Evolutionary conservation across 2,888 invertebrate species (phyloP).

Genomic region (Alentia gelatinosa): DNA sequence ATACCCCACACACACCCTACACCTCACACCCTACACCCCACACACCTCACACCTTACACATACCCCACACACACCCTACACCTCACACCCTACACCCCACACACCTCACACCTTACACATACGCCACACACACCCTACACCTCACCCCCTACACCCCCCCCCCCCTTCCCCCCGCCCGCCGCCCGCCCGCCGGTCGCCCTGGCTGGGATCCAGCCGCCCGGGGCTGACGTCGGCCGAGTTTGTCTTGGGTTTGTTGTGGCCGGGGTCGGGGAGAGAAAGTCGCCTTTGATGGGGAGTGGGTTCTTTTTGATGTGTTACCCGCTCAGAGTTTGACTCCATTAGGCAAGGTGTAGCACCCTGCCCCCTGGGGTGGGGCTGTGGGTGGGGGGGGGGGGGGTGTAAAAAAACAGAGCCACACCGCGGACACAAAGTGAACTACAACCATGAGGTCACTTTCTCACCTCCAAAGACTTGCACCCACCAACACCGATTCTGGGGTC

Average conservation of each 20-base stretch:
- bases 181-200: background rate
- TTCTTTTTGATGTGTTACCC: background rate
- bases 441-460: background rate
- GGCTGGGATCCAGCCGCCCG: background rate
- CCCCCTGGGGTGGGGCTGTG: background rate
- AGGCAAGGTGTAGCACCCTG: background rate
- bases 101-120: background rate
- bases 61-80: too few species aligned
- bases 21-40: too few species aligned
- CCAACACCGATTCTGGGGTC: too few species aligned
- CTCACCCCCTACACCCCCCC: background rate
- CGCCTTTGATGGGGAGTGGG: background rate
- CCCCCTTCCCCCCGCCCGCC: background rate
- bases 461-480: too few species aligned
- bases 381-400: background rate
- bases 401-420: background rate
- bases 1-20: too few species aligned
- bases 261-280: background rate
- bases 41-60: too few species aligned
- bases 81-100: background rate
- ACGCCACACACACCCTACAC: background rate
- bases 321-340: background rate
- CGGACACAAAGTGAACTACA: background rate
- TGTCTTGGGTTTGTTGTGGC: conserved; percentile 18
- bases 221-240: background rate